Percentiles rank a stretch among this genome's conserved stretches.
Conservation (phyloP, 1,140 invertebrate genomes). For the Drosophila quadrilineata region DNA sequence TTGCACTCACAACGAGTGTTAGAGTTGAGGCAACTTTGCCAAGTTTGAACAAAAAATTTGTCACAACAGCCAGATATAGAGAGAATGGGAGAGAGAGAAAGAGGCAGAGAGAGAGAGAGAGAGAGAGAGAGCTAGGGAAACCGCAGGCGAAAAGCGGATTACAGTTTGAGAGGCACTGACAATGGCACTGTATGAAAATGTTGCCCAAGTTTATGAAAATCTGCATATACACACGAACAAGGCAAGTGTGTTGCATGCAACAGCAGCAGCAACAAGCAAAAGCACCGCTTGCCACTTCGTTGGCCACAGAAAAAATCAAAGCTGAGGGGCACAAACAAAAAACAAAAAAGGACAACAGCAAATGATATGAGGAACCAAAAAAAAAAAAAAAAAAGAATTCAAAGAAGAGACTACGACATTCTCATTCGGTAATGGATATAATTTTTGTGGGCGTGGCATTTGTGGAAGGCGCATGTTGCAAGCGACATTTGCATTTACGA, state of each 20-base stretch:
- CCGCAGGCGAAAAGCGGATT: constrained; percentile 44
- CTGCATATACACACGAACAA: no score
- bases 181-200: constrained; percentile 31
- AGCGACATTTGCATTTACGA: constrained; percentile 48
- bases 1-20: constrained; percentile 23
- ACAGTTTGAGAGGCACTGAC: background rate
- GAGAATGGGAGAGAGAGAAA: background rate
- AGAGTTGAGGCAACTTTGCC: constrained; percentile 21
- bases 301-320: constrained; percentile 21
- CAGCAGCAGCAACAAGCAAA: constrained; percentile 22
- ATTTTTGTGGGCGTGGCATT: constrained; percentile 19
- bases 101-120: background rate
- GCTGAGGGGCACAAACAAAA: background rate
- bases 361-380: background rate
- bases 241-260: constrained; percentile 30
- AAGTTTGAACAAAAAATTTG: constrained; percentile 34
- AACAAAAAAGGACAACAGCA: background rate
- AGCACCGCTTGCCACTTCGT: constrained; percentile 23
- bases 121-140: background rate
- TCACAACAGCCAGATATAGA: constrained; percentile 1
- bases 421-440: constrained; percentile 42
- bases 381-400: constrained; percentile 6
- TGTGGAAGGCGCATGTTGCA: constrained; percentile 5
- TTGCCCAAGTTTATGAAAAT: constrained; percentile 39
- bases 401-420: constrained; percentile 13